Base-by-base conservation (phyloP, 2,113 vertebrate species). In the Climacteris rufus region DNA sequence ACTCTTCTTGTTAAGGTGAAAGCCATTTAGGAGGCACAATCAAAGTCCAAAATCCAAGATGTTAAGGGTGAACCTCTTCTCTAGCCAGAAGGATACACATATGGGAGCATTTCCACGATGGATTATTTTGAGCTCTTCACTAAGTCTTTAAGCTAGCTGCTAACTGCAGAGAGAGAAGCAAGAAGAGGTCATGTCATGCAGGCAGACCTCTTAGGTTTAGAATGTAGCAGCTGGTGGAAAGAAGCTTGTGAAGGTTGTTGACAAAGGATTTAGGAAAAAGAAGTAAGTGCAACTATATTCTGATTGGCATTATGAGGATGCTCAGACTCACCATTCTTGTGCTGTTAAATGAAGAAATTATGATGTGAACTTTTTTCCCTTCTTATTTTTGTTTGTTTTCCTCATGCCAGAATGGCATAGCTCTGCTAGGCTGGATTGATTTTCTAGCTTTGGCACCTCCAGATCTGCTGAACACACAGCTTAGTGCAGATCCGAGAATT, bases 151-250 rank as follows among this genome's bases (percentile, higher is more conserved):
- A 94, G 94, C 98, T 98, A 98, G 97, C 98, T 98, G 93, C 90
- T 98, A 98, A 98, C 98, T 98, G 97, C 98, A 98, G 97, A 61
- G 96, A 97, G 97, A 98, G 98, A 98, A 98, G 97, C 86, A 93
- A 69, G 94, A 91, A 94, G 96, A 87, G 97, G 97, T 95, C 94
- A 65, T 85, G 95, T 94, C 70, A 42, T 88, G 91, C 93, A 96
- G 92, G 79, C 97, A 97, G 98, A 97, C 98, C 96, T 98, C 98
- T 98, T 98, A 97, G 91, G 94, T 97, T 97, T 96, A 96, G 83
- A 96, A 92, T 96, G 95, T 98, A 98, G 98, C 98, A 98, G 98
- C 97, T 98, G 98, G 96, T 97, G 61, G 95, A 93, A 90, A 92
- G 97, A 93, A 96, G 91, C 90, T 97, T 71, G 85, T 92, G 71